phyloP scores from a whole-genome alignment of 1,140 invertebrate species.

The Euwallacea fornicatus region DNA sequence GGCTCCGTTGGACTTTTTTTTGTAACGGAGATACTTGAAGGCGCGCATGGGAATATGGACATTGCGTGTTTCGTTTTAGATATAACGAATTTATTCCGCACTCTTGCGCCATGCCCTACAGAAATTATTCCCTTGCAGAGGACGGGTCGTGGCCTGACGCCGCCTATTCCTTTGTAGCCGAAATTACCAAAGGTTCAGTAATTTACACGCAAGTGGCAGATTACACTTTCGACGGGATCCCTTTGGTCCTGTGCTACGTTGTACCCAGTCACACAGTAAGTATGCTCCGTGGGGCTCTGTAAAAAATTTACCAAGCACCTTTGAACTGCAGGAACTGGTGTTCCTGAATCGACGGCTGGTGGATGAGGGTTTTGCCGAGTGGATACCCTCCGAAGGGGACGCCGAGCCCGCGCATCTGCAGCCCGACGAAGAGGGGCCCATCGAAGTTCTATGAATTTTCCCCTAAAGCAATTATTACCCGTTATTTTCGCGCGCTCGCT shows the following conservation, averaged over 20 bases:
- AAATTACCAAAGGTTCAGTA: conserved; percentile 75
- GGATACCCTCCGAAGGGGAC: conserved; percentile 51
- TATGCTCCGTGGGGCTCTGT: background rate
- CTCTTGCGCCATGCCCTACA: too few relatives aligned
- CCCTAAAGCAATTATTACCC: too few relatives aligned
- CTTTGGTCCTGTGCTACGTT: conserved; percentile 78
- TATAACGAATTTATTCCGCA: too few relatives aligned
- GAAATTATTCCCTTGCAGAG: conserved; percentile 36
- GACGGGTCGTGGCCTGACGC: conserved; percentile 70
- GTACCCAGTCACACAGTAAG: conserved; percentile 69
- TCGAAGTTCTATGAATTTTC: too few relatives aligned
- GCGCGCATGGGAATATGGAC: too few relatives aligned
- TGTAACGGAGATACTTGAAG: too few relatives aligned
- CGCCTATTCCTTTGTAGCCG: conserved; percentile 72
- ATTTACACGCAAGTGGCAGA: conserved; percentile 85
- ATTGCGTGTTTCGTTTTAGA: too few relatives aligned
- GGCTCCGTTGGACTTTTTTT: too few relatives aligned
- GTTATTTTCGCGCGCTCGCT: too few relatives aligned
- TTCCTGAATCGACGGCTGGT: conserved; percentile 70
- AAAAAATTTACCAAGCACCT: background rate
- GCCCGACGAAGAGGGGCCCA: too few relatives aligned
- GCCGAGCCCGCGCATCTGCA: background rate
- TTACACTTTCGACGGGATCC: conserved; percentile 74
- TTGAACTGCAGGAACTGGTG: conserved; percentile 63
- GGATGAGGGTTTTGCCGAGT: conserved; percentile 66